A percentile compares a stretch with the other conserved stretches of the same genome.
phyloP scores from a whole-genome alignment of 1,140 invertebrate species.

The Chironomus striatipennis region DNA sequence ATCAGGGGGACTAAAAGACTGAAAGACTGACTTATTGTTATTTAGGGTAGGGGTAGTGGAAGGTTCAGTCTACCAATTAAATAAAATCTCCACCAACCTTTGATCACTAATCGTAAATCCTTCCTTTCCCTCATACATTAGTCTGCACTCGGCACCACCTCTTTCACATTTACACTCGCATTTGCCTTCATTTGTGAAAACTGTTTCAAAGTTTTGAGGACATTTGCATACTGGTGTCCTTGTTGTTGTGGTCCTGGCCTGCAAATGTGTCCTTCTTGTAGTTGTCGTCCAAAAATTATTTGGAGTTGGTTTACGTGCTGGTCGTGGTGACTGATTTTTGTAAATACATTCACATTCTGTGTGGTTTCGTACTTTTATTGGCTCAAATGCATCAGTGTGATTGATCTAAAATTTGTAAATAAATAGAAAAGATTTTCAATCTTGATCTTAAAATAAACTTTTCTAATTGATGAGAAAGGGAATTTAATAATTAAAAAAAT shows the following conservation, averaged over 20 bases:
- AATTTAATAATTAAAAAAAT: background rate
- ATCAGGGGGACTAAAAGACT: too few relatives aligned
- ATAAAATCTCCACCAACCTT: too few relatives aligned
- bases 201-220: background rate
- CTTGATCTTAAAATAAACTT: background rate
- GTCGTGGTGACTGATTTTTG: background rate
- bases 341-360: conserved; percentile 12
- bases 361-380: background rate
- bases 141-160: background rate
- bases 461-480: background rate
- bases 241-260: background rate
- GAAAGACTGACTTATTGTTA: too few relatives aligned
- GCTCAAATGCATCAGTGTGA: background rate
- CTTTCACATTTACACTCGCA: background rate
- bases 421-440: background rate
- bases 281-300: background rate
- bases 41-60: too few relatives aligned
- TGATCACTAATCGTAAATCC: background rate
- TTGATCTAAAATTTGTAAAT: background rate
- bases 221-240: background rate
- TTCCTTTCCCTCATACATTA: background rate
- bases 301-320: background rate
- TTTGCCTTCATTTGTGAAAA: background rate
- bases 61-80: too few relatives aligned
- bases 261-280: background rate